These are phyloP conservation scores for Tadarida brasiliensis DNA, from an alignment of 2,797 vertebrate species.

Conservation along the genomic window DNA sequence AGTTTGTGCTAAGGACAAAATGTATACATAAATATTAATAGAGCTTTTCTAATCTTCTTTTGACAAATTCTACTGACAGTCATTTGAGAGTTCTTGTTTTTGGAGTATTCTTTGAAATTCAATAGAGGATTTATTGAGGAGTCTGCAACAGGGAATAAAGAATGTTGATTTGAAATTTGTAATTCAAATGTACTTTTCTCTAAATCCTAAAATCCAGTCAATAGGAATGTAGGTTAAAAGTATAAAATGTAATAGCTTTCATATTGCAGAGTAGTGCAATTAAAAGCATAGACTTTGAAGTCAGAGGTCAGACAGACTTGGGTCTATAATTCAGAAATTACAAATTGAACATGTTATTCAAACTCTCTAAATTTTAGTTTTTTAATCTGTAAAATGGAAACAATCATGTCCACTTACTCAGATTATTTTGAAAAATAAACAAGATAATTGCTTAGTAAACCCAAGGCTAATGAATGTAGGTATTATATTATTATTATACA, in stretches of 20 bases:
- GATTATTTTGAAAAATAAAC: constrained; percentile 56
- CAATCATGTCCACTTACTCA: background rate
- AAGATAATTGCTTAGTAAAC: constrained; percentile 6
- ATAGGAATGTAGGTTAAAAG: constrained; percentile 62
- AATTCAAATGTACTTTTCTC: constrained; percentile 73
- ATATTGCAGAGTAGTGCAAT: background rate
- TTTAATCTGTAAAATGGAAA: constrained; percentile 42
- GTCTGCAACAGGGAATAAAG: constrained; percentile 63
- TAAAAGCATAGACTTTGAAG: constrained; percentile 43
- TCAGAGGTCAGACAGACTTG: constrained; percentile 26
- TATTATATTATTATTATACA: constrained; percentile 16
- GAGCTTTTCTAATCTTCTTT: constrained; percentile 67
- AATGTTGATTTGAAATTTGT: constrained; percentile 75
- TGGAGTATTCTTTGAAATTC: constrained; percentile 73
- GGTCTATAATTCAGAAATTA: constrained; percentile 3
- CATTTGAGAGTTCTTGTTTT: constrained; percentile 72
- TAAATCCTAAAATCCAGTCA: constrained; percentile 69
- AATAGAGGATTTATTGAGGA: constrained; percentile 70
- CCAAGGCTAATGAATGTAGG: background rate
- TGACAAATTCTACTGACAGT: constrained; percentile 69
- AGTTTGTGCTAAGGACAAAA: constrained; percentile 56
- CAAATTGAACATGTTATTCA: background rate
- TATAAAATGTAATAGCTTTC: constrained; percentile 59
- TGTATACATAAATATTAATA: constrained; percentile 75
- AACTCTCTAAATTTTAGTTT: background rate